These are phyloP conservation scores for Carlito syrichta DNA, from an alignment of 2,113 vertebrate species.

Conservation along the genomic window DNA sequence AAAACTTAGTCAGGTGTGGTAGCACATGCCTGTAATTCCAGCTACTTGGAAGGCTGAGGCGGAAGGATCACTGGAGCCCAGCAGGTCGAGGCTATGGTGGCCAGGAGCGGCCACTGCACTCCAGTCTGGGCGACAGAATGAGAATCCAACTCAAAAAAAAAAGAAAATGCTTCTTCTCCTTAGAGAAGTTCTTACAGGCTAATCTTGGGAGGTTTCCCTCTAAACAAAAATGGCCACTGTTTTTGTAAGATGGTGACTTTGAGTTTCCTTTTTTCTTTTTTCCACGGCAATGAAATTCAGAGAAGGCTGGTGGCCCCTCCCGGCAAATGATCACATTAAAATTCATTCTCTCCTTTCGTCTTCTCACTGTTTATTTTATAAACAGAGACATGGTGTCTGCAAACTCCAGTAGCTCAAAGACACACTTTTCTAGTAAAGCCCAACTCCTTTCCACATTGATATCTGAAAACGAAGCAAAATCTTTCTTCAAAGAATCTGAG, in stretches of 20 bases:
- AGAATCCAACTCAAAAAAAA: too few relatives aligned
- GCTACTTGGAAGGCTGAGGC: too few relatives aligned
- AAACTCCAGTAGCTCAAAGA: constrained; percentile 53
- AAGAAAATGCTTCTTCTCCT: too few relatives aligned
- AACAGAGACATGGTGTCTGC: constrained; percentile 62
- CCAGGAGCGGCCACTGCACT: too few relatives aligned
- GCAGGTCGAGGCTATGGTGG: too few relatives aligned
- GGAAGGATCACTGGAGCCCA: too few relatives aligned
- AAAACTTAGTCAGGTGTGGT: too few relatives aligned
- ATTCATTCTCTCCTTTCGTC: constrained; percentile 49
- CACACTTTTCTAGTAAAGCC: constrained; percentile 43
- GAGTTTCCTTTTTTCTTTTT: background rate
- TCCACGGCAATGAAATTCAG: background rate
- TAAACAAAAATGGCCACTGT: background rate
- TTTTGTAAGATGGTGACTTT: background rate
- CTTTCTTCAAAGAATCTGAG: background rate
- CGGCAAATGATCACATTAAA: constrained; percentile 41
- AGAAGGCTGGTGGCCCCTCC: background rate
- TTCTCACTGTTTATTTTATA: constrained; percentile 54
- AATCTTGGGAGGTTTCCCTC: background rate
- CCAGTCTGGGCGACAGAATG: too few relatives aligned
- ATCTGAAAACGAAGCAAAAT: constrained; percentile 45
- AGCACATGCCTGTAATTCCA: too few relatives aligned
- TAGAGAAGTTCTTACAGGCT: background rate
- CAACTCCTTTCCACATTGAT: constrained; percentile 24